Percentiles rank a stretch among this genome's conserved stretches.
Evolutionary conservation across 2,797 vertebrate genomes (phyloP).

Genomic region (Antennarius maculatus): DNA sequence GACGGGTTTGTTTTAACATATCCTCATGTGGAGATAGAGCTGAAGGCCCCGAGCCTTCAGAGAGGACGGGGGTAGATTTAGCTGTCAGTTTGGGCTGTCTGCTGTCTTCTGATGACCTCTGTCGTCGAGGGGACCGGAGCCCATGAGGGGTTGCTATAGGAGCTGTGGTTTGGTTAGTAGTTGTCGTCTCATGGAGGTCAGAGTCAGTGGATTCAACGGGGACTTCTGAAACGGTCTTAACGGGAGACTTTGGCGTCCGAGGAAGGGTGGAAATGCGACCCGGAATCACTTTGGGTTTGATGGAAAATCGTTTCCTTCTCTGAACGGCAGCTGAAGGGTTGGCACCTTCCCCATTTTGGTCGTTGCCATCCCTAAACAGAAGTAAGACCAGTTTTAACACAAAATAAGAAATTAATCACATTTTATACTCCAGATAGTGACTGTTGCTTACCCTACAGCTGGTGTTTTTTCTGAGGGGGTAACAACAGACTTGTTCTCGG

Average conservation of each 20-base stretch:
- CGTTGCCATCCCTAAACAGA: constrained; percentile 73
- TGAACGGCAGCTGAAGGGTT: constrained; percentile 74
- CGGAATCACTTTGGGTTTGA: constrained; percentile 85
- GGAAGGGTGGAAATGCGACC: constrained; percentile 57
- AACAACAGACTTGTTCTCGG: constrained; percentile 19
- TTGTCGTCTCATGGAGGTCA: constrained; percentile 52
- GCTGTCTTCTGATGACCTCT: constrained; percentile 55
- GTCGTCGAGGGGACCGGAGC: constrained; percentile 65
- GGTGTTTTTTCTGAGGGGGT: constrained; percentile 33
- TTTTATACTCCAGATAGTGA: background rate
- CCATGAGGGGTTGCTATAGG: constrained; percentile 34
- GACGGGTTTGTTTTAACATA: constrained; percentile 8
- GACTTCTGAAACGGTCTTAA: constrained; percentile 57
- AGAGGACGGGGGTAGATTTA: constrained; percentile 41
- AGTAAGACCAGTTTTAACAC: background rate
- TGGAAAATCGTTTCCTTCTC: constrained; percentile 89
- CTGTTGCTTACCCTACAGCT: constrained; percentile 54
- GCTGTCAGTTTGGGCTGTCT: constrained; percentile 60
- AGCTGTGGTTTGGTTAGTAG: constrained; percentile 39
- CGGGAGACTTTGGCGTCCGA: constrained; percentile 71
- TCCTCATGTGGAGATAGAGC: constrained; percentile 7
- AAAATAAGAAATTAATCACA: background rate
- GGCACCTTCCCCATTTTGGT: constrained; percentile 64
- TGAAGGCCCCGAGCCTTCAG: constrained; percentile 9
- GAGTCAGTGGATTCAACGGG: constrained; percentile 27